Evolutionary conservation across 2,888 invertebrate genomes (phyloP), one percentile per base, ranked within the genome.

Genomic region (Argyresthia goedartella): DNA sequence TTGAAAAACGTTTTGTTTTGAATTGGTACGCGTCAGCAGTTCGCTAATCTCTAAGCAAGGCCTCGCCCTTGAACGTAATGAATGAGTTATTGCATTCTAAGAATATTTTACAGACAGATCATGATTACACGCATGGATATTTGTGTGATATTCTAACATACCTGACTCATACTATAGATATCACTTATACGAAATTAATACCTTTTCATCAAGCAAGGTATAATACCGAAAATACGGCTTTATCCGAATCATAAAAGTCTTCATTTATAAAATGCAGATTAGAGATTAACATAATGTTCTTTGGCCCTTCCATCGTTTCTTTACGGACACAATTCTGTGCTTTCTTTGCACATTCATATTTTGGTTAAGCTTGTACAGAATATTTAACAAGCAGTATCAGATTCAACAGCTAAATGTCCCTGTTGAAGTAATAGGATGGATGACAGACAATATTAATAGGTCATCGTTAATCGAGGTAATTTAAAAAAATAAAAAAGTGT

Each of bases 61-160:
- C 48, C 46, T 15, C 39, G 46, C 55, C 61, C 59, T 57, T 63
- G 58, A 56, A 25, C 25, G 25, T 25, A 25, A 25, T 25, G 25
- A 57, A 55, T 57, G 56, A 59, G 53, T 56, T 56, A 58, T 59
- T 51, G 52, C 52, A 56, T 55, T 58, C 56, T 53, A 50, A 49
- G 53, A 57, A 55, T 57, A 54, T 57, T 57, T 57, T 47, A 47
- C 50, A 16, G 53, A 9, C 14, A 36, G 4, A 48, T 48, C 47
- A 47, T 15, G 44, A 15, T 14, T 44, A 25, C 44, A 44, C 34
- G n/a, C 47, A 11, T 11, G 47, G 47, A 25, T n/a, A 25, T 25
- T 2, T 25, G 25, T 25, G 25, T 2, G 25, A 25, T 25, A 25
- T n/a, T n/a, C n/a, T n/a, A 25, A 25, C 6, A 25, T 25, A 25